phyloP scores from a whole-genome alignment of 2,888 invertebrate species.

The Cylloceria caligata region DNA sequence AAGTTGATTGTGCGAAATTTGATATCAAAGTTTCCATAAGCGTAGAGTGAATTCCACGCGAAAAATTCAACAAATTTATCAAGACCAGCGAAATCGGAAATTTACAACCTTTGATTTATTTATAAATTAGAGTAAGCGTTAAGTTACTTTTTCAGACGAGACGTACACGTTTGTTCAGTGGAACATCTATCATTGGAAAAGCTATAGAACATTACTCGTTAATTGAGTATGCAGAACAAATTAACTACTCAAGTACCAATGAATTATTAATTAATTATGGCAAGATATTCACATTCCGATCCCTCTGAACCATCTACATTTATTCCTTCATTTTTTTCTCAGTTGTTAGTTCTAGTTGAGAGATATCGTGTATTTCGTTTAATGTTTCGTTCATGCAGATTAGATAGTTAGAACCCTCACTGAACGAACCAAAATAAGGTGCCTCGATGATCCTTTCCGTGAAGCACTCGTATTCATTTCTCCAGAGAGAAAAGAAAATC shows the following conservation, averaged over 20 bases:
- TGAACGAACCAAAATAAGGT: constrained; percentile 25
- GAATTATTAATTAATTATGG: constrained; percentile 54
- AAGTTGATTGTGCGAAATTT: too few relatives aligned
- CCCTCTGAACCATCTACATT: constrained; percentile 1
- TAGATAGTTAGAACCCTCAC: constrained; percentile 45
- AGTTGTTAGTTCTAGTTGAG: constrained; percentile 1
- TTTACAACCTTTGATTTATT: too few relatives aligned
- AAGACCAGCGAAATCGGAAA: too few relatives aligned
- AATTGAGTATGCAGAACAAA: background rate
- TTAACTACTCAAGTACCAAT: constrained; percentile 6
- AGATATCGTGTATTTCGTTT: constrained; percentile 40
- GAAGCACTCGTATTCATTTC: constrained; percentile 67
- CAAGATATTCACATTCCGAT: constrained; percentile 17
- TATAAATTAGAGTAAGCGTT: too few relatives aligned
- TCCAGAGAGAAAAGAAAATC: constrained; percentile 65
- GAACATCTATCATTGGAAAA: background rate
- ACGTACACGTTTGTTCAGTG: background rate
- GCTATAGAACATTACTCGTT: background rate
- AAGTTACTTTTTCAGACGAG: background rate
- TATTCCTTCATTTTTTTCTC: constrained; percentile 35
- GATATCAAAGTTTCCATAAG: too few relatives aligned
- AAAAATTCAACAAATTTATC: too few relatives aligned
- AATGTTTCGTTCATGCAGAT: constrained; percentile 56
- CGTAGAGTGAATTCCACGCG: too few relatives aligned
- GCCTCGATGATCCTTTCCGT: constrained; percentile 2